A percentile compares a stretch with the other conserved stretches of the same genome.
These are phyloP conservation scores for Setipinna tenuifilis DNA, from an alignment of 2,797 vertebrate species.

Conservation along the genomic window DNA sequence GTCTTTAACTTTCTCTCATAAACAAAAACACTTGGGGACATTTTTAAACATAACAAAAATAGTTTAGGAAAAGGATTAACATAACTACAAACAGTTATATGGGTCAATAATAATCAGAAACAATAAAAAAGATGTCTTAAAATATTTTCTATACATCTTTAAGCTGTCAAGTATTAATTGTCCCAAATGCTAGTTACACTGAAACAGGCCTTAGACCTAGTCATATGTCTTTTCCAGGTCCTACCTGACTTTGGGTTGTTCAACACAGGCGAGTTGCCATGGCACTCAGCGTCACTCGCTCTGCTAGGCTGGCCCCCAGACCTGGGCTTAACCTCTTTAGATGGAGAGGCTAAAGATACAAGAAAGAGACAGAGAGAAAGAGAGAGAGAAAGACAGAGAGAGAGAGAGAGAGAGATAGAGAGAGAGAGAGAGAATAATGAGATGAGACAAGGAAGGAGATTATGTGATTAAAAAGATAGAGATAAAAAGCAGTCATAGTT, in stretches of 20 bases:
- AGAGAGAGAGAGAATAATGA: constrained; percentile 4
- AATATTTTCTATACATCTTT: too few species aligned
- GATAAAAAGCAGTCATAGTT: neutral
- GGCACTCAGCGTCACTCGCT: constrained; percentile 73
- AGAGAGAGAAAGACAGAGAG: neutral
- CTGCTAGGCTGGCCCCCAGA: constrained; percentile 66
- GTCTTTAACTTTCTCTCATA: too few species aligned
- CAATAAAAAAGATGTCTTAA: too few species aligned
- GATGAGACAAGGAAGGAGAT: neutral
- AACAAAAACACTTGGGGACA: too few species aligned
- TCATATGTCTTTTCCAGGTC: neutral
- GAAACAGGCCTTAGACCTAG: neutral
- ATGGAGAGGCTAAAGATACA: constrained; percentile 72
- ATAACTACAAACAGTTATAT: too few species aligned
- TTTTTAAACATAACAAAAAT: too few species aligned
- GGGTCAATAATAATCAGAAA: too few species aligned
- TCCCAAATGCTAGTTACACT: neutral
- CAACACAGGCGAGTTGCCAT: constrained; percentile 78
- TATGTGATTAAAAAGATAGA: neutral
- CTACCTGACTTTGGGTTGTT: constrained; percentile 90
- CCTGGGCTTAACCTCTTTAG: constrained; percentile 81
- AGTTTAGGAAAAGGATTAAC: too few species aligned
- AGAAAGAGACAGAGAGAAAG: neutral
- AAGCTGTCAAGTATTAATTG: too few species aligned
- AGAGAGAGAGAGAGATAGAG: neutral